phyloP scores from a whole-genome alignment of 1,140 invertebrate genomes.

The Drosophila pectinifera region DNA sequence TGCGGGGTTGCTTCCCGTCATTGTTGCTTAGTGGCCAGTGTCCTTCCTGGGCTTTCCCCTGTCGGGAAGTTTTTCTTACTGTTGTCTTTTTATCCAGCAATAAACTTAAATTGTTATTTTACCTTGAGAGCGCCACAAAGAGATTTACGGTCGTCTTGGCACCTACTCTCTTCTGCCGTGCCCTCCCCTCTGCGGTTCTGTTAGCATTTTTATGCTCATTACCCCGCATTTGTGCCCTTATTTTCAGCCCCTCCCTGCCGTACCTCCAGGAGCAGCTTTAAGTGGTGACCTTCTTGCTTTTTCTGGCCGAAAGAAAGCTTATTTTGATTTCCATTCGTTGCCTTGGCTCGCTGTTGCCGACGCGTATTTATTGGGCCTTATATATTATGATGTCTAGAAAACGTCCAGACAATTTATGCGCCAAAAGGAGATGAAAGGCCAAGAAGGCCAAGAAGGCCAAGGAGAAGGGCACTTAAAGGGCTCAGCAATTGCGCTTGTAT shows the following conservation, averaged over 20 bases:
- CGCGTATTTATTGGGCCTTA: slow-evolving; percentile 73
- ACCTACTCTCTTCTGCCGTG: slow-evolving; percentile 36
- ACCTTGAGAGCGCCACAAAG: slow-evolving; percentile 79
- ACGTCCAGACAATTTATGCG: slow-evolving; percentile 77
- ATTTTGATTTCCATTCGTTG: slow-evolving; percentile 72
- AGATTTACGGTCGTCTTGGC: slow-evolving; percentile 72
- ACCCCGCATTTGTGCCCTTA: slow-evolving; percentile 62
- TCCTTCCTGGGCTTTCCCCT: slow-evolving; percentile 1
- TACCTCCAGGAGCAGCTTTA: slow-evolving; percentile 44
- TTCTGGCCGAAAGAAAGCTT: slow-evolving; percentile 45
- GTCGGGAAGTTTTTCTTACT: slow-evolving; percentile 38
- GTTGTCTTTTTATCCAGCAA: slow-evolving; percentile 58
- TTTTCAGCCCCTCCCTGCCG: slow-evolving; percentile 1
- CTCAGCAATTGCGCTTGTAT: slow-evolving; percentile 18
- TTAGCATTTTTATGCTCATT: slow-evolving; percentile 75
- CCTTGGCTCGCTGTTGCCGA: slow-evolving; percentile 46
- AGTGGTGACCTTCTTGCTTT: slow-evolving; percentile 24
- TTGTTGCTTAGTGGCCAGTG: slow-evolving; percentile 40
- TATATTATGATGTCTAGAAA: slow-evolving; percentile 77
- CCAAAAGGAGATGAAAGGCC: slow-evolving; percentile 5
- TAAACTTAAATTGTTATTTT: slow-evolving; percentile 83
- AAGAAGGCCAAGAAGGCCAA: neutral
- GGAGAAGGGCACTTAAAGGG: neutral
- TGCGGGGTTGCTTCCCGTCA: slow-evolving; percentile 19
- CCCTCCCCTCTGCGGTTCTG: slow-evolving; percentile 37